Conservation (phyloP, 2,113 vertebrate species). For the Varanus salvator region DNA sequence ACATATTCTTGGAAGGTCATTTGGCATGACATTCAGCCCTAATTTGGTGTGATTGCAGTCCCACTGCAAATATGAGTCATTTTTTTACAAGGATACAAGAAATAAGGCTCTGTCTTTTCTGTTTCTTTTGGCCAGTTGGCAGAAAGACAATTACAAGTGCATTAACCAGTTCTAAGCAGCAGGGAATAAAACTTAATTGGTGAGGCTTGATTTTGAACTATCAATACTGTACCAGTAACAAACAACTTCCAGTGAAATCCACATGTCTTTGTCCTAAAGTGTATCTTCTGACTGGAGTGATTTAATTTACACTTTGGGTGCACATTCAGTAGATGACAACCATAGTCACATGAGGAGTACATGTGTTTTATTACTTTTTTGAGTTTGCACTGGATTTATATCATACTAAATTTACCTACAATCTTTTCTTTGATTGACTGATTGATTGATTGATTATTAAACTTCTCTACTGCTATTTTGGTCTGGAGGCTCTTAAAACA, state of each 20-base stretch:
- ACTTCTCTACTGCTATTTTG: too few species aligned
- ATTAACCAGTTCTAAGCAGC: not conserved
- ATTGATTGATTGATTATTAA: too few species aligned
- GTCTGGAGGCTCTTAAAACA: too few species aligned
- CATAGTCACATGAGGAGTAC: not conserved
- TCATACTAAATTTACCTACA: not conserved
- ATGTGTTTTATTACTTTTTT: not conserved
- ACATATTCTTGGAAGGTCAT: not conserved
- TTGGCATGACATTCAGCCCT: not conserved
- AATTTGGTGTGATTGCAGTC: not conserved
- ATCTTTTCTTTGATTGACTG: not conserved
- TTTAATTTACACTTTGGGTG: not conserved
- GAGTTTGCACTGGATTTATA: not conserved
- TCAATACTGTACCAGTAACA: slow-evolving; percentile 41
- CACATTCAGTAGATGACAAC: not conserved
- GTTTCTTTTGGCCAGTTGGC: slow-evolving; percentile 33
- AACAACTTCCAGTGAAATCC: slow-evolving; percentile 2
- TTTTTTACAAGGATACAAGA: slow-evolving; percentile 19
- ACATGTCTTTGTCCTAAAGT: not conserved
- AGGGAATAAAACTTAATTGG: slow-evolving; percentile 1
- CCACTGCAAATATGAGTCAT: not conserved
- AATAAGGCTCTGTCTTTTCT: not conserved
- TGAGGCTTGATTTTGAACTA: slow-evolving; percentile 40
- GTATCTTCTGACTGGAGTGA: not conserved
- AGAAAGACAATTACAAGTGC: slow-evolving; percentile 30